These are phyloP conservation scores for Chondrosia reniformis DNA, from an alignment of 37 sponge, comb jelly and placozoan genomes.

Conservation along the genomic window DNA sequence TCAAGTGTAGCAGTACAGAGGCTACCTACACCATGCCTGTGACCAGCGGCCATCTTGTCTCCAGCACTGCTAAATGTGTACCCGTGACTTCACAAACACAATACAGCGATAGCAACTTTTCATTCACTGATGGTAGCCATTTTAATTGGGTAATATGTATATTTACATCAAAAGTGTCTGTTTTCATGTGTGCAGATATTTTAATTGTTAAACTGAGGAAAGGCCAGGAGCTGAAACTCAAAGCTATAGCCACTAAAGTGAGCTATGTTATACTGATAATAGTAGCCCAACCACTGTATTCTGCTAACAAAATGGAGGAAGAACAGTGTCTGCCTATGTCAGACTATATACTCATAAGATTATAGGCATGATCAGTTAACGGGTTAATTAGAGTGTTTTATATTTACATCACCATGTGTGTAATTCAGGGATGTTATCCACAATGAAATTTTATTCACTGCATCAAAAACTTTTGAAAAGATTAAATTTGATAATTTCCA, in stretches of 20 bases:
- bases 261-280: neutral
- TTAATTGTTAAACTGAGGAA: slow-evolving; percentile 91
- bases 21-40: slow-evolving; percentile 86
- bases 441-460: too few species aligned
- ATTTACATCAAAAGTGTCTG: neutral
- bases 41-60: slow-evolving; percentile 87
- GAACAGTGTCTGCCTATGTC: too few species aligned
- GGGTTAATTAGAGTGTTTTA: too few species aligned
- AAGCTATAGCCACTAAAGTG: slow-evolving; percentile 86
- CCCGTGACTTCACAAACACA: slow-evolving; percentile 69
- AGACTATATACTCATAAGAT: too few species aligned
- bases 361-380: too few species aligned
- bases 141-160: neutral
- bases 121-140: slow-evolving; percentile 65
- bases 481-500: too few species aligned
- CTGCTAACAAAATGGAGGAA: too few species aligned
- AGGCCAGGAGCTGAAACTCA: slow-evolving; percentile 88
- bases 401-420: too few species aligned
- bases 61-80: slow-evolving; percentile 74
- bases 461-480: too few species aligned
- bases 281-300: neutral
- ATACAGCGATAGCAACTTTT: slow-evolving; percentile 64
- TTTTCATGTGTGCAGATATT: slow-evolving; percentile 59
- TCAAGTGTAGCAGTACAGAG: slow-evolving; percentile 90
- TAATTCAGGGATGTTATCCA: too few species aligned